Evolutionary conservation across 2,888 invertebrate genomes (phyloP).

Genomic region (Nomada hirtipes): DNA sequence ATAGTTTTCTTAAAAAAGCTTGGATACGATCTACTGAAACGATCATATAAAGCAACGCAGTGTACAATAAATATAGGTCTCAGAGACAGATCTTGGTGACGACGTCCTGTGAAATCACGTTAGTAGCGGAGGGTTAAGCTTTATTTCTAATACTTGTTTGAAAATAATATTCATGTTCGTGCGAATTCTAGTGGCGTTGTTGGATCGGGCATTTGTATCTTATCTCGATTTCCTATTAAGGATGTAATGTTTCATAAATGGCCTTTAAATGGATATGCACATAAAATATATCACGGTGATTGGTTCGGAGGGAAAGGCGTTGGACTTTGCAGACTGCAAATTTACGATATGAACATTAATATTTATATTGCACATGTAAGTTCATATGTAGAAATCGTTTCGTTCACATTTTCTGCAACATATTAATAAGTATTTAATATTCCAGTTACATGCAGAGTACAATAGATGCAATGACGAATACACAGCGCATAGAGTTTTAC

Average conservation of each 20-base stretch:
- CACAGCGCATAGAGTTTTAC: slow-evolving; percentile 95
- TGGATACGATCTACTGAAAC: no score
- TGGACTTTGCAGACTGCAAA: slow-evolving; percentile 91
- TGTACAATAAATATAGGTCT: no score
- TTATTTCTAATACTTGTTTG: slow-evolving; percentile 1
- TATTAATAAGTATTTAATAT: slow-evolving; percentile 54
- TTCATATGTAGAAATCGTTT: slow-evolving; percentile 64
- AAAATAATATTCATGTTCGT: slow-evolving; percentile 10
- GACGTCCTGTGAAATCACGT: no score
- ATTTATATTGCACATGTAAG: slow-evolving; percentile 97
- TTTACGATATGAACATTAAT: slow-evolving; percentile 90
- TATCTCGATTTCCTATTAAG: slow-evolving; percentile 93
- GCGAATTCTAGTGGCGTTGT: slow-evolving; percentile 91
- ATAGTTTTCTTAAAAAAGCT: no score
- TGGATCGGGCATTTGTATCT: slow-evolving; percentile 95
- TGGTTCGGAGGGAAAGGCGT: slow-evolving; percentile 99
- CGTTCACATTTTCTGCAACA: neutral
- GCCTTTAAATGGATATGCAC: slow-evolving; percentile 98
- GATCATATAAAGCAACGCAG: no score
- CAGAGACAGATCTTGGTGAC: no score
- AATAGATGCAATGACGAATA: slow-evolving; percentile 94
- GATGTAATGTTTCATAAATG: slow-evolving; percentile 96
- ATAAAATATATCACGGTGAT: slow-evolving; percentile 98
- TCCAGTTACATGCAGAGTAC: slow-evolving; percentile 97
- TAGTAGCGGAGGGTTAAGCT: no score